phyloP scores from a whole-genome alignment of 2,797 vertebrate species.

The Tadarida brasiliensis region DNA sequence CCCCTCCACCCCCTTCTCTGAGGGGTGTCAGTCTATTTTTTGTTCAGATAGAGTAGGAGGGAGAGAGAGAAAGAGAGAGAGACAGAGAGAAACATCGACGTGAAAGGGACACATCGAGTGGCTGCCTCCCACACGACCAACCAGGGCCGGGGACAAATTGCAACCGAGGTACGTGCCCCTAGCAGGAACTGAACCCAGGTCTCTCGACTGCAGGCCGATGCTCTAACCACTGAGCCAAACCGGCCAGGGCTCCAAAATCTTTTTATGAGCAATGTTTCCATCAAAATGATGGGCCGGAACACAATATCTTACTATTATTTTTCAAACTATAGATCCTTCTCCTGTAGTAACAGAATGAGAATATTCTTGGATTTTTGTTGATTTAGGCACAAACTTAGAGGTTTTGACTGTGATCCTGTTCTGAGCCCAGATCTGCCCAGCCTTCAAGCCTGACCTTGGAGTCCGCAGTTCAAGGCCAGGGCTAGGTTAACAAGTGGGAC shows the following conservation, averaged over 20 bases:
- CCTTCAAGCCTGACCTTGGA: not conserved
- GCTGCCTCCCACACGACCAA: too few relatives aligned
- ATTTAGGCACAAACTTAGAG: not conserved
- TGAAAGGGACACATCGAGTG: too few relatives aligned
- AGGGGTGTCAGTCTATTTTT: too few relatives aligned
- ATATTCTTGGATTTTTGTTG: not conserved
- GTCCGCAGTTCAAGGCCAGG: not conserved
- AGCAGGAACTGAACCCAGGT: too few relatives aligned
- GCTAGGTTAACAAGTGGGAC: not conserved
- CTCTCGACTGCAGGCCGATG: too few relatives aligned
- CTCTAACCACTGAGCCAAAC: too few relatives aligned
- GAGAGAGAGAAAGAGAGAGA: too few relatives aligned
- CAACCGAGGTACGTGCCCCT: too few relatives aligned
- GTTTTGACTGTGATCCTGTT: not conserved
- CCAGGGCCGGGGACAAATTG: too few relatives aligned
- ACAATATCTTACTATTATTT: not conserved
- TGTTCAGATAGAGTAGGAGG: too few relatives aligned
- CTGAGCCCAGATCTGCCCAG: not conserved
- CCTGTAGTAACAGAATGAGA: not conserved
- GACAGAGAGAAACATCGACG: too few relatives aligned
- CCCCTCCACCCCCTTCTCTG: too few relatives aligned
- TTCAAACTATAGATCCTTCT: not conserved
- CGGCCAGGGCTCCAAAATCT: not conserved
- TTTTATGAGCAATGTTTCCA: slow-evolving; percentile 3
- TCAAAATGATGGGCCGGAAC: not conserved